phyloP scores from a whole-genome alignment of 2,113 vertebrate genomes.

The Tichodroma muraria region DNA sequence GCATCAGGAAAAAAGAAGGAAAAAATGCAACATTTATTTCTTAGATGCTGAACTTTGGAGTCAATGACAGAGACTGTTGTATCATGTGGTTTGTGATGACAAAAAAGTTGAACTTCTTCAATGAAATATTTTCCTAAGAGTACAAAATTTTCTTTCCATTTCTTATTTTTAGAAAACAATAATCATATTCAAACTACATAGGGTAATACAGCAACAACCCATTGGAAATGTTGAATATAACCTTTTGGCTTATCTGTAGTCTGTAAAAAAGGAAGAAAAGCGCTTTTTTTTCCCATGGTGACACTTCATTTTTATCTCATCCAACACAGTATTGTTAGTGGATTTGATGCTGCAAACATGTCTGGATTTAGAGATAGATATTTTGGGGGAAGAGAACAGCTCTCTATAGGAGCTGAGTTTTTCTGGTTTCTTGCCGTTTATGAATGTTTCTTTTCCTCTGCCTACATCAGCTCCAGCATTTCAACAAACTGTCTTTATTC shows the following conservation, averaged over 20 bases:
- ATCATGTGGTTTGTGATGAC: neutral
- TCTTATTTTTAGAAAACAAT: neutral
- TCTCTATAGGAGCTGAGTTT: neutral
- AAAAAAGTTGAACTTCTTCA: neutral
- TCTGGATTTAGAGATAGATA: neutral
- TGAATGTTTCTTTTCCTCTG: neutral
- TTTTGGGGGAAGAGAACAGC: neutral
- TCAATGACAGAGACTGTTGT: neutral
- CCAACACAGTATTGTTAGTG: neutral
- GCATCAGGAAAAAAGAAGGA: constrained; percentile 10
- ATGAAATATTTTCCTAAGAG: neutral
- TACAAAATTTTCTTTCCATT: neutral
- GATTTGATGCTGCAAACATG: neutral
- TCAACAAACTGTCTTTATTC: neutral
- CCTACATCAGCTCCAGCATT: neutral
- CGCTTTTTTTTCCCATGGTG: neutral
- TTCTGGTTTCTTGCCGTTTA: neutral
- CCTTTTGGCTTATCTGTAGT: neutral
- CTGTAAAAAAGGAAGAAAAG: neutral
- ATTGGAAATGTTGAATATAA: neutral
- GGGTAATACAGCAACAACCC: neutral
- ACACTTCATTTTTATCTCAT: neutral
- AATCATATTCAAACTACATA: neutral
- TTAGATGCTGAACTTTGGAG: constrained; percentile 14
- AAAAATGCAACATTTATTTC: constrained; percentile 15